Evolutionary conservation across 2,888 invertebrate genomes (phyloP).

Genomic region (Lithophane socia): DNA sequence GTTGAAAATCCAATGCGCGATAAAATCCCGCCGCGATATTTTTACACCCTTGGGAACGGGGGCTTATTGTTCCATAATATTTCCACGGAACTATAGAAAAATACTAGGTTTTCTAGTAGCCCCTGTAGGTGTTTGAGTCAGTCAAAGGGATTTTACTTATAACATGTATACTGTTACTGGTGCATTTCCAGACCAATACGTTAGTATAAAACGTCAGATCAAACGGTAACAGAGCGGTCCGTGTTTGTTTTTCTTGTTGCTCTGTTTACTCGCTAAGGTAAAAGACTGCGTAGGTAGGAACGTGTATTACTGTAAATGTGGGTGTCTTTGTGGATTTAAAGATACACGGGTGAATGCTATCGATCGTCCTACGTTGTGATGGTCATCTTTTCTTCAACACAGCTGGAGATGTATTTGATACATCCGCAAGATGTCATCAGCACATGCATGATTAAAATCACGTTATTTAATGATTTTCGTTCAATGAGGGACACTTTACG

Average conservation of each 20-base stretch:
- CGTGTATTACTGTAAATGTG: constrained; percentile 11
- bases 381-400: not conserved
- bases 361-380: not conserved
- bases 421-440: not conserved
- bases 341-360: not conserved
- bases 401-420: not conserved
- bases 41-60: not conserved
- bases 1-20: not conserved
- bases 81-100: constrained; percentile 1
- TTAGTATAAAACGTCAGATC: constrained; percentile 51
- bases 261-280: constrained; percentile 40
- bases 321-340: constrained; percentile 12
- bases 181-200: constrained; percentile 36
- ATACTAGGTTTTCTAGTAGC: not conserved
- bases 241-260: constrained; percentile 51
- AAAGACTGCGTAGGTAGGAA: constrained; percentile 7
- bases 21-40: not conserved
- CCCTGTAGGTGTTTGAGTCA: constrained; percentile 27
- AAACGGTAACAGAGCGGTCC: constrained; percentile 40
- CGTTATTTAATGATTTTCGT: not conserved
- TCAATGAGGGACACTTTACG: too few species aligned
- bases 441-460: not conserved
- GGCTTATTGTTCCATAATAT: constrained; percentile 14
- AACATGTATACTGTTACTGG: constrained; percentile 23
- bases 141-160: constrained; percentile 46